Percentiles rank a stretch among this genome's conserved stretches.
phyloP scores from a whole-genome alignment of 2,888 invertebrate genomes.

The Lasioglossum oenotherae region DNA sequence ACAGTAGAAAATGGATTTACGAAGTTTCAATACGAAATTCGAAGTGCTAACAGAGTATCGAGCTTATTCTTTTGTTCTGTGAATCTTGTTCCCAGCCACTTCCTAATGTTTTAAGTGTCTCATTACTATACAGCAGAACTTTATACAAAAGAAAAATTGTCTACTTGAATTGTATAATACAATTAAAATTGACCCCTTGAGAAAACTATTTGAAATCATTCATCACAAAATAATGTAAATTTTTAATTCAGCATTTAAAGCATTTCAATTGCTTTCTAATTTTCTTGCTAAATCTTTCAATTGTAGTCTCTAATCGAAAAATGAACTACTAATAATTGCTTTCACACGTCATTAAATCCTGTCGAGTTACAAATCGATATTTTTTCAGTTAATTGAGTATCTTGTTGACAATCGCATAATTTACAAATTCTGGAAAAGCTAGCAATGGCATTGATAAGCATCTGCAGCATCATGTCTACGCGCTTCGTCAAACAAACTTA shows the following conservation, averaged over 20 bases:
- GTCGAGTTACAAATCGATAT: too few species aligned
- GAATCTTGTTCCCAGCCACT: too few species aligned
- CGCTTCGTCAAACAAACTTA: constrained; percentile 51
- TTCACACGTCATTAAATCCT: too few species aligned
- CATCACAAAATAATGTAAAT: neutral
- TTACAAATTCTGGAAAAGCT: neutral
- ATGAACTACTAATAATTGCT: neutral
- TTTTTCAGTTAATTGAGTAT: neutral
- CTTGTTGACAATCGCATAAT: neutral
- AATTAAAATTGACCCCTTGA: neutral
- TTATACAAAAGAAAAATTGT: too few species aligned
- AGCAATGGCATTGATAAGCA: neutral
- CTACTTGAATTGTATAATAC: neutral
- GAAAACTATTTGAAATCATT: neutral
- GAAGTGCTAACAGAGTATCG: too few species aligned
- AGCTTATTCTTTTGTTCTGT: too few species aligned
- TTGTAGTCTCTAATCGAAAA: neutral
- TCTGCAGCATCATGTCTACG: constrained; percentile 14
- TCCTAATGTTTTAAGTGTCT: too few species aligned
- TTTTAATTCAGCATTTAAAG: neutral
- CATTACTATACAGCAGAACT: too few species aligned
- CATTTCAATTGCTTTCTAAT: neutral
- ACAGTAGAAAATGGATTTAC: too few species aligned
- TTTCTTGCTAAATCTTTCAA: neutral
- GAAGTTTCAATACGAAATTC: too few species aligned